Evolutionary conservation across 2,113 vertebrate species (phyloP).

Genomic region (Sula dactylatra): DNA sequence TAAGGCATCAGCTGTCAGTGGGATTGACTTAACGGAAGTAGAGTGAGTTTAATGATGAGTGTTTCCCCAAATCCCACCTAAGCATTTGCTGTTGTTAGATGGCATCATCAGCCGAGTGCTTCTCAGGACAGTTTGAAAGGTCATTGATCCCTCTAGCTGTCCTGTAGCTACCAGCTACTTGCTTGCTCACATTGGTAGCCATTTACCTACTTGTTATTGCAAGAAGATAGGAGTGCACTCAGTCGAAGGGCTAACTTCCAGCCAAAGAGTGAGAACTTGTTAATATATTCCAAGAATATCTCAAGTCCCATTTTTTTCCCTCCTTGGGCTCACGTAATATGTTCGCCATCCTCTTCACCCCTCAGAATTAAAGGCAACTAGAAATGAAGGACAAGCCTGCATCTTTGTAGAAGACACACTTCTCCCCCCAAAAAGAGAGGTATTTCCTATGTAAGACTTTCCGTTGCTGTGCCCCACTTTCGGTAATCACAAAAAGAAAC

Average conservation of each 20-base stretch:
- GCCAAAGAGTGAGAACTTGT: neutral
- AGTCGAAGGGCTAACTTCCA: neutral
- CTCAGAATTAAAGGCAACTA: neutral
- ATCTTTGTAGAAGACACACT: neutral
- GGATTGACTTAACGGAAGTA: neutral
- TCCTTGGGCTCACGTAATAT: neutral
- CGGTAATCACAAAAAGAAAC: neutral
- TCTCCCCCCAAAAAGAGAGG: neutral
- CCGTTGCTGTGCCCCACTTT: neutral
- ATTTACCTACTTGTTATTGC: neutral
- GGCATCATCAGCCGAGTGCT: neutral
- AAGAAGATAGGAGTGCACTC: neutral
- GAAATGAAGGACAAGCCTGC: neutral
- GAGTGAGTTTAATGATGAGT: neutral
- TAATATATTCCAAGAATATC: neutral
- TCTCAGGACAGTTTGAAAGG: neutral
- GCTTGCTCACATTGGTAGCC: neutral
- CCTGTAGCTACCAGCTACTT: neutral
- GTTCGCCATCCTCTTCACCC: neutral
- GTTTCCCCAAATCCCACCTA: neutral
- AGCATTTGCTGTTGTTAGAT: neutral
- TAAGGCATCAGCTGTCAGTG: slow-evolving; percentile 26
- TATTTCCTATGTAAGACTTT: neutral
- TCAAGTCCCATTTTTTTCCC: neutral
- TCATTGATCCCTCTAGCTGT: neutral